Percentiles rank a stretch among this genome's conserved stretches.
Conservation (phyloP, 1,140 invertebrate species). For the Drosophila ercepeae region DNA sequence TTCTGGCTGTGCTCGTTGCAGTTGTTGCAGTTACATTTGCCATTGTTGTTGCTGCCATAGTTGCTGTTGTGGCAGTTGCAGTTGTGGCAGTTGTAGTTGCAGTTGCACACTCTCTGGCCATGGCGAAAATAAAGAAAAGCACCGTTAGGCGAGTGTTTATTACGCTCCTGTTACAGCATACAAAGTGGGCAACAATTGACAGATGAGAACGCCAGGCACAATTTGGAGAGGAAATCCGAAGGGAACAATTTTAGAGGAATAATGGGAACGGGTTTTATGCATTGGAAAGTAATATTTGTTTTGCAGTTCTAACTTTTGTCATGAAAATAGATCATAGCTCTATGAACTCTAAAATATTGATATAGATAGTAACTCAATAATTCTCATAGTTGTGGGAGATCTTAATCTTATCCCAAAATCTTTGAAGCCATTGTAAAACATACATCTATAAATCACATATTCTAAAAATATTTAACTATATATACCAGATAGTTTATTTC, state of each 20-base stretch:
- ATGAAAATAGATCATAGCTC: too few relatives aligned
- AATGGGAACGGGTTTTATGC: not conserved
- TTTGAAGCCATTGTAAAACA: too few relatives aligned
- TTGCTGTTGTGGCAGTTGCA: conserved; percentile 46
- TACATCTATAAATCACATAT: not conserved
- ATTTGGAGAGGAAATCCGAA: conserved; percentile 4
- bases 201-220: conserved; percentile 5
- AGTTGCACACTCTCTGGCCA: conserved; percentile 51
- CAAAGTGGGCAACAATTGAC: conserved; percentile 56
- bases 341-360: too few relatives aligned
- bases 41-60: conserved; percentile 14
- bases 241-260: not conserved
- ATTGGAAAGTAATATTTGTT: not conserved
- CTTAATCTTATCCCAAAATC: too few relatives aligned
- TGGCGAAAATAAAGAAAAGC: conserved; percentile 57
- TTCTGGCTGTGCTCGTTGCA: conserved; percentile 47
- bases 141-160: conserved; percentile 77
- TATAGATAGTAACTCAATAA: not conserved
- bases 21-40: conserved; percentile 23
- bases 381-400: not conserved
- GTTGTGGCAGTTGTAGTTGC: conserved; percentile 5
- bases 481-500: too few relatives aligned
- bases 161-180: conserved; percentile 80
- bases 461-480: not conserved
- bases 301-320: too few relatives aligned